phyloP scores from a whole-genome alignment of 2,888 invertebrate species.

The Arrhopalites spinosus region DNA sequence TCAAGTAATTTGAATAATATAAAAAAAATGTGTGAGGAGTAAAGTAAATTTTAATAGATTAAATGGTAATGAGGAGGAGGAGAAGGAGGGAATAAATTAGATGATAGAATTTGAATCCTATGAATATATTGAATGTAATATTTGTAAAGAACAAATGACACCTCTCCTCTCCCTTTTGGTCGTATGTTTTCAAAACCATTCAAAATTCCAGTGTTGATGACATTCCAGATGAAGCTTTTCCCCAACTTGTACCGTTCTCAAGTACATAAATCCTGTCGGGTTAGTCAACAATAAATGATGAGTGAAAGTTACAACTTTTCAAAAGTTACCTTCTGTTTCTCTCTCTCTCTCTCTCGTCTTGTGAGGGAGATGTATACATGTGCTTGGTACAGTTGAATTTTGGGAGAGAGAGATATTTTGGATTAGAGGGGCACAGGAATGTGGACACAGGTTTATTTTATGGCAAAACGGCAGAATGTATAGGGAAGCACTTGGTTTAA shows the following conservation, averaged over 20 bases:
- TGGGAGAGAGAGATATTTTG: slow-evolving; percentile 21
- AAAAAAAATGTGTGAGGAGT: too few relatives aligned
- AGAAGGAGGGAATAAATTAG: slow-evolving; percentile 37
- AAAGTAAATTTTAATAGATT: slow-evolving; percentile 34
- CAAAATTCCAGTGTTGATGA: too few relatives aligned
- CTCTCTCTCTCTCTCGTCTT: too few relatives aligned
- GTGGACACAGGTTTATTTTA: slow-evolving; percentile 39
- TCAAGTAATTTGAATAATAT: too few relatives aligned
- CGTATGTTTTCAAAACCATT: too few relatives aligned
- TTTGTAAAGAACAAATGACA: too few relatives aligned
- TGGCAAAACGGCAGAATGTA: slow-evolving; percentile 3
- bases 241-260: too few relatives aligned
- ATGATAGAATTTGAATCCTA: slow-evolving; percentile 9
- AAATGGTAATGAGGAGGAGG: slow-evolving; percentile 29
- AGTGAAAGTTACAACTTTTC: slow-evolving; percentile 7
- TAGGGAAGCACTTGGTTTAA: background rate
- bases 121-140: background rate
- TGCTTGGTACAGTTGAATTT: background rate
- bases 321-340: too few relatives aligned
- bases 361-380: too few relatives aligned
- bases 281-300: background rate
- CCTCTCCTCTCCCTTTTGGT: too few relatives aligned
- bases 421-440: slow-evolving; percentile 25
- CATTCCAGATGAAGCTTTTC: too few relatives aligned
- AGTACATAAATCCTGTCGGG: too few relatives aligned